Evolutionary conservation across 2,888 invertebrate genomes (phyloP).

Genomic region (Chironomus tentans): DNA sequence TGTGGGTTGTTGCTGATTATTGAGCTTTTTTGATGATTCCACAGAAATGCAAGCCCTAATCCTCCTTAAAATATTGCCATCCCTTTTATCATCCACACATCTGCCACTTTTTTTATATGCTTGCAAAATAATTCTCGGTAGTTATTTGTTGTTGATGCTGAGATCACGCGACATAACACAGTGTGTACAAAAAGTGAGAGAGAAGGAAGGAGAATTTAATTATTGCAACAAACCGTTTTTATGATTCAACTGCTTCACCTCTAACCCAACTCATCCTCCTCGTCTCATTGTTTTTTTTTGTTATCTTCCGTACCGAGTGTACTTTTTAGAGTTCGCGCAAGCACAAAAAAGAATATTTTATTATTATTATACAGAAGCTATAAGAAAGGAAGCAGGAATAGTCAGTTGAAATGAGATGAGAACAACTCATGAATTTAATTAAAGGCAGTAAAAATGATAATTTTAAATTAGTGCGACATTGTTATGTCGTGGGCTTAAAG

Average conservation of each 20-base stretch:
- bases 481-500: neutral
- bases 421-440: conserved; percentile 11
- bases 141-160: too few species aligned
- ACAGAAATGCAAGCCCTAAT: too few species aligned
- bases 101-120: too few species aligned
- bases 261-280: neutral
- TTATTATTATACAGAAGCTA: neutral
- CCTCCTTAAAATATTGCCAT: too few species aligned
- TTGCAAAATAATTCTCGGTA: too few species aligned
- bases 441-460: conserved; percentile 13
- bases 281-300: neutral
- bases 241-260: conserved; percentile 15
- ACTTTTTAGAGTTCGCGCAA: neutral
- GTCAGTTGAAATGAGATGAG: neutral
- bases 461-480: conserved; percentile 9
- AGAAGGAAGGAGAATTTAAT: neutral
- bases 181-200: too few species aligned
- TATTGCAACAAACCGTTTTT: conserved; percentile 4
- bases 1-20: too few species aligned
- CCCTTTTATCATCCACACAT: too few species aligned
- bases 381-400: neutral
- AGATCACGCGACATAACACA: too few species aligned
- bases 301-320: neutral
- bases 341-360: neutral
- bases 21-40: too few species aligned